A percentile compares a stretch with the other conserved stretches of the same genome.
Conservation (phyloP, 2,113 vertebrate genomes). For the Cryptoleucopteryx plumbea region DNA sequence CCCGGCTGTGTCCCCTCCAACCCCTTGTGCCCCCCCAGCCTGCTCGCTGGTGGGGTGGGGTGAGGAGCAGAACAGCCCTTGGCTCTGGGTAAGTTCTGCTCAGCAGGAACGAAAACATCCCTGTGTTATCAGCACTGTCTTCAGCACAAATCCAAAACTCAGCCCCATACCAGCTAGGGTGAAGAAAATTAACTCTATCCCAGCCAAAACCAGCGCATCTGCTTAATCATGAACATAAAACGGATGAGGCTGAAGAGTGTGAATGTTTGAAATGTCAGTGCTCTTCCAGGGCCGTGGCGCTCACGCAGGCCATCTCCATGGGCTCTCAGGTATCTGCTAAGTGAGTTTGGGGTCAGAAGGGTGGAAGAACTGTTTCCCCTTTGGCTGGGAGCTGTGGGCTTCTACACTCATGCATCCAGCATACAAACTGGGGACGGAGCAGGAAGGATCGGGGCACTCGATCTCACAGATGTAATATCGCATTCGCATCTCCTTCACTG, state of each 20-base stretch:
- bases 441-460: not conserved
- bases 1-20: too few relatives aligned
- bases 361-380: not conserved
- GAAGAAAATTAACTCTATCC: too few relatives aligned
- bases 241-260: not conserved
- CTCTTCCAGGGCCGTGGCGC: not conserved
- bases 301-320: not conserved
- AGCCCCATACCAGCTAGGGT: too few relatives aligned
- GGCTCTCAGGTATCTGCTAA: not conserved
- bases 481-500: not conserved
- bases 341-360: not conserved
- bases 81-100: too few relatives aligned
- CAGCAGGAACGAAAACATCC: too few relatives aligned
- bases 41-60: too few relatives aligned
- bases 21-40: too few relatives aligned
- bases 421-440: not conserved
- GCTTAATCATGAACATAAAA: rapidly evolving
- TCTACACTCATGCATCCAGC: not conserved
- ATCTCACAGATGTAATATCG: not conserved
- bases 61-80: too few relatives aligned
- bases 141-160: too few relatives aligned
- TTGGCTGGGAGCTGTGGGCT: not conserved
- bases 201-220: too few relatives aligned
- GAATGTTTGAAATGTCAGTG: not conserved
- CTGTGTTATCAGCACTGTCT: too few relatives aligned